Conservation (phyloP, 2,113 vertebrate species). For the Dromas ardeola region DNA sequence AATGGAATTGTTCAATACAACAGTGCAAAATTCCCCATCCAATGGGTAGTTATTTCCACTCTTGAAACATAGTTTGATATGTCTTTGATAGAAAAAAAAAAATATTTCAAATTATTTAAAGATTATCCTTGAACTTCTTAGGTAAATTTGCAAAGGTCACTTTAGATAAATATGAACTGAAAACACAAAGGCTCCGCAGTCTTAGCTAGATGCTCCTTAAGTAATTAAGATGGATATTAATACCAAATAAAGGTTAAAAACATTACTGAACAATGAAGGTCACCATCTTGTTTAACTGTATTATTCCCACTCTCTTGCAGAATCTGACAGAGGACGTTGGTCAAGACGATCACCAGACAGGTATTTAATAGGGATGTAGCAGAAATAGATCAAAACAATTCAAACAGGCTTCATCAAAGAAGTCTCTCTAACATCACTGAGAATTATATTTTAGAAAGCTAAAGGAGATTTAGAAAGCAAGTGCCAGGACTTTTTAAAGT, state of each 20-base stretch:
- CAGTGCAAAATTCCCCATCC: background rate
- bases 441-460: background rate
- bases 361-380: slow-evolving; percentile 72
- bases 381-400: background rate
- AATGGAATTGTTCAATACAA: background rate
- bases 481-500: background rate
- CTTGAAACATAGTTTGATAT: background rate
- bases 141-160: background rate
- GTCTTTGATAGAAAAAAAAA: background rate
- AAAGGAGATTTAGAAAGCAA: background rate
- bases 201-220: background rate
- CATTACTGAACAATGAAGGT: background rate
- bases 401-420: background rate
- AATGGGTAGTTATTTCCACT: background rate
- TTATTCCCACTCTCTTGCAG: slow-evolving; percentile 74
- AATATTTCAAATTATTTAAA: background rate
- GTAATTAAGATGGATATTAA: background rate
- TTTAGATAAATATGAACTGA: background rate
- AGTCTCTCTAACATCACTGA: background rate
- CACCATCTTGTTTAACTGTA: slow-evolving; percentile 25
- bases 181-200: background rate
- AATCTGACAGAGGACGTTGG: slow-evolving; percentile 96
- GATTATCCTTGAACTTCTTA: background rate
- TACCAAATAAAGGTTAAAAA: slow-evolving; percentile 6
- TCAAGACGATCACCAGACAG: slow-evolving; percentile 94